Conservation (phyloP, 2,797 vertebrate genomes). For the Enteromius afrohamiltoni region DNA sequence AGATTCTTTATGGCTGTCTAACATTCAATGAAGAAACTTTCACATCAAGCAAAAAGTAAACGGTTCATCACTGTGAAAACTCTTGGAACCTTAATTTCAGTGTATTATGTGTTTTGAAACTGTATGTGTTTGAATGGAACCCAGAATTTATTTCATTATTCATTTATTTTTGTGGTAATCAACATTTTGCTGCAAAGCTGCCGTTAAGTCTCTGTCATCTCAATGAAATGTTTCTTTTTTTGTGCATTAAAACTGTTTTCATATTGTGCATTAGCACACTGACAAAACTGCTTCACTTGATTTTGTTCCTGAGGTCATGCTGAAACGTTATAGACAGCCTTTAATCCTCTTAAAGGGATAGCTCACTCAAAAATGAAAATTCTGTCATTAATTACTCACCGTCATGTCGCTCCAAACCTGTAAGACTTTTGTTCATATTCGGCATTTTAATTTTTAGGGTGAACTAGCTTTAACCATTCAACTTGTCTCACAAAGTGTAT, state of each 20-base stretch:
- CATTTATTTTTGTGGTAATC: not conserved
- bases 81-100: not conserved
- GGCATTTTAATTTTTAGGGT: not conserved
- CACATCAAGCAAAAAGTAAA: not conserved
- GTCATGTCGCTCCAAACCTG: not conserved
- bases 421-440: not conserved
- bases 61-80: not conserved
- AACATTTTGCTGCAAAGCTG: not conserved
- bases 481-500: not conserved
- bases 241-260: not conserved
- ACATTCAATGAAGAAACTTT: conserved; percentile 2
- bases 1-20: not conserved
- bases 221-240: not conserved
- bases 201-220: not conserved
- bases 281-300: not conserved
- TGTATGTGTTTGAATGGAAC: not conserved
- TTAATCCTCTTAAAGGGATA: not conserved
- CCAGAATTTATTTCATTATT: not conserved
- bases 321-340: not conserved
- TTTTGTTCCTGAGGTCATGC: not conserved
- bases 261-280: conserved; percentile 2
- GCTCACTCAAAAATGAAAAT: not conserved
- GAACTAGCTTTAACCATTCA: not conserved
- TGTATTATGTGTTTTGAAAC: not conserved
- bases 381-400: not conserved